A percentile compares a stretch with the other conserved stretches of the same genome.
These are phyloP conservation scores for Mohoua ochrocephala DNA, from an alignment of 2,113 vertebrate genomes.

Conservation along the genomic window DNA sequence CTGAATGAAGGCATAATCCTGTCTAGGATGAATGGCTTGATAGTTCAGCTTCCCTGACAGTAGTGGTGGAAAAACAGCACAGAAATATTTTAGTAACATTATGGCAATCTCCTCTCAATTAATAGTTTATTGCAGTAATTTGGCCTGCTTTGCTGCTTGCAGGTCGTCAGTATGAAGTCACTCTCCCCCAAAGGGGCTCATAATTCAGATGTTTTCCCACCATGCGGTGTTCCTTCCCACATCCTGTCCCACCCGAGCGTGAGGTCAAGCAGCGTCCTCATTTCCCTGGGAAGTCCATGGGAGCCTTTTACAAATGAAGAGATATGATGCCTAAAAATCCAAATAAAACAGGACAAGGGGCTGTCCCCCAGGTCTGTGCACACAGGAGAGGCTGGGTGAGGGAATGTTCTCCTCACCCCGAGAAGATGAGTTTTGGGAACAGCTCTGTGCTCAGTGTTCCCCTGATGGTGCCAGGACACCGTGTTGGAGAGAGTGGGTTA, in stretches of 20 bases:
- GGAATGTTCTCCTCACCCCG: neutral
- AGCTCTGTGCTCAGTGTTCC: neutral
- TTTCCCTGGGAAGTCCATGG: neutral
- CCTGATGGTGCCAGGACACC: neutral
- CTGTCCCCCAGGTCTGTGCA: neutral
- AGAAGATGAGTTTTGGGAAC: neutral
- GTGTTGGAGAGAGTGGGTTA: neutral
- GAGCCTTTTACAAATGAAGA: neutral
- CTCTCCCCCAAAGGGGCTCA: neutral
- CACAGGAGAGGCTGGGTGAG: neutral
- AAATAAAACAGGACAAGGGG: neutral
- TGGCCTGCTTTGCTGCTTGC: neutral
- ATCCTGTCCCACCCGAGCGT: neutral
- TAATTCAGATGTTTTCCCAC: neutral
- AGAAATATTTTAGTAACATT: neutral
- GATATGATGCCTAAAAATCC: neutral
- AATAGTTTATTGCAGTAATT: neutral
- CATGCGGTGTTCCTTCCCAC: accelerated
- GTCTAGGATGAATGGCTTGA: neutral
- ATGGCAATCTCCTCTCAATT: neutral
- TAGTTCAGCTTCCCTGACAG: neutral
- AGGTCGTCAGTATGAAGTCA: neutral
- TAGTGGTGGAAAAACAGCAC: neutral
- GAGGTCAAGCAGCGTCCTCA: neutral
- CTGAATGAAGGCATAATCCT: neutral